phyloP scores from a whole-genome alignment of 2,888 invertebrate species.

The Willowsia nigromaculata region DNA sequence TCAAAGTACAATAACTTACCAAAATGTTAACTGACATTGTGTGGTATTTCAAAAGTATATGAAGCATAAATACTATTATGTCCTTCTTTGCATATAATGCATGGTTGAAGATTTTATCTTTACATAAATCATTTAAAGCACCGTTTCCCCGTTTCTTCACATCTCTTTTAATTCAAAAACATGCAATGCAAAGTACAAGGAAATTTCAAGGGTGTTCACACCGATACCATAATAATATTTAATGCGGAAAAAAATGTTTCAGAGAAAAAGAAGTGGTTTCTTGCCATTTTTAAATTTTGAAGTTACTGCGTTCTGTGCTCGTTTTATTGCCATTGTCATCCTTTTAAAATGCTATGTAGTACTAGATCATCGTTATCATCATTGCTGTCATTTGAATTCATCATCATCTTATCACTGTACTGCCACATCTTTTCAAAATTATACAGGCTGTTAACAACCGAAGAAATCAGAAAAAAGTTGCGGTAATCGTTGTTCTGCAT shows the following conservation, averaged over 20 bases:
- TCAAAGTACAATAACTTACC: slow-evolving; percentile 15
- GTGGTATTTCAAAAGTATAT: too few species aligned
- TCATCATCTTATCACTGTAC: neutral
- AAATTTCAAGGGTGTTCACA: slow-evolving; percentile 65
- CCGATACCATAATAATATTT: slow-evolving; percentile 16
- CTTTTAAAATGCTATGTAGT: neutral
- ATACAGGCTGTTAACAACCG: slow-evolving; percentile 33
- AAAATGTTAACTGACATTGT: slow-evolving; percentile 7
- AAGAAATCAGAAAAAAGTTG: slow-evolving; percentile 31
- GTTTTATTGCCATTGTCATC: slow-evolving; percentile 47
- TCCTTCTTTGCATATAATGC: slow-evolving; percentile 14
- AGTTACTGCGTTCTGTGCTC: slow-evolving; percentile 16
- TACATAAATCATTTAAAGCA: slow-evolving; percentile 58
- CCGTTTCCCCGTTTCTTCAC: slow-evolving; percentile 31
- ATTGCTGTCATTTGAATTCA: slow-evolving; percentile 27
- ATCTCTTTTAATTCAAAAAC: slow-evolving; percentile 13
- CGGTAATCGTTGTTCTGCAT: slow-evolving; percentile 57
- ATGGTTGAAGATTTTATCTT: slow-evolving; percentile 49
- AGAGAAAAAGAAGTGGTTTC: slow-evolving; percentile 8
- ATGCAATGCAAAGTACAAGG: neutral
- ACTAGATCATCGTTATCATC: slow-evolving; percentile 20
- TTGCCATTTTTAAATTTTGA: slow-evolving; percentile 7
- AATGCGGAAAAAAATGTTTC: slow-evolving; percentile 1
- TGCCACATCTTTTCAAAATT: slow-evolving; percentile 17
- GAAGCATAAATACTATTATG: too few species aligned